Base-by-base conservation (phyloP, 2,888 invertebrate genomes). In the Xestoiulus laeticollis region DNA sequence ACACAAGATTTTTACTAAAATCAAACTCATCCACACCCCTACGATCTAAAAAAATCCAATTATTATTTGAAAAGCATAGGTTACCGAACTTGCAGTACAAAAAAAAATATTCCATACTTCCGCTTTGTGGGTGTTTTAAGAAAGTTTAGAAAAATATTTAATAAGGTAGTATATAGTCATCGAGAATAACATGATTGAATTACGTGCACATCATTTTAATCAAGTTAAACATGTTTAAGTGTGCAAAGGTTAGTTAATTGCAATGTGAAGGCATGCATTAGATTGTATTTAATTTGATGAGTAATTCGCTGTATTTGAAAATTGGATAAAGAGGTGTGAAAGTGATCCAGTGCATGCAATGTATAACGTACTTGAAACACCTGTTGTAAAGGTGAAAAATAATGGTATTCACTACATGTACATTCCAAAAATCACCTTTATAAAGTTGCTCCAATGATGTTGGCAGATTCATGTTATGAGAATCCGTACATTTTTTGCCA, bases 171-270 rank as follows among this genome's bases (percentile, higher is more conserved):
- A 78, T 14, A 68, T 68, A 26, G 4, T 22, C 78, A 14, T 30
- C 78, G 14, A 1, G 26, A 26, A 68, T 68, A 26, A 68, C 26
- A 26, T 26, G 8, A 26, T 68, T 68, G 26, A 68, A 68, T 26
- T 68, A 68, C 68, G 68, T 68, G 26, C 68, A 68, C 68, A 26
- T 59, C 26, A 68, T 68, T 68, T 68, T 26, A 68, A 68, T 59
- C 59, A 68, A 2, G 68, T 68, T 12, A 26, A 26, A 68, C 8
- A 22, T 12, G 26, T 68, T 12, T 14, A 59, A 8, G 1, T 10
- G 22, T 26, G 68, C 26, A 26, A 68, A 68, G 26, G 26, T 68
- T 0, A 53, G 53, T n/a, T 26, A 26, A 68, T 68, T 26, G 22
- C 22, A 68, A 26, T 68, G 22, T 68, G 26, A 68, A 68, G 68